Conservation (phyloP, 2,888 invertebrate species). For the Ptychoptera contaminata region DNA sequence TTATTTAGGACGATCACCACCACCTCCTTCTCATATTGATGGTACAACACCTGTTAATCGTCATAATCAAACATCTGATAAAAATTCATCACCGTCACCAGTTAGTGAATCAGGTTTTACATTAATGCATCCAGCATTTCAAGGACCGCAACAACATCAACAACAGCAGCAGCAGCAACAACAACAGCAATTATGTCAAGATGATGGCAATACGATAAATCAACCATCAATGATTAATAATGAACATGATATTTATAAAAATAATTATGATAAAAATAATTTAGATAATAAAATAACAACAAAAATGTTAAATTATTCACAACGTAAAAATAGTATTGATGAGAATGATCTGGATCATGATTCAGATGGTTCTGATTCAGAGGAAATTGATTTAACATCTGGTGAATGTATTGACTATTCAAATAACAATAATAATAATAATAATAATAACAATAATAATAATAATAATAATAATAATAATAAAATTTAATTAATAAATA, state of each 20-base stretch:
- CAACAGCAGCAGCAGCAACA: background rate
- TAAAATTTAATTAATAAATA: too few species aligned
- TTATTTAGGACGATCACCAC: too few species aligned
- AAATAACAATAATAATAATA: conserved; percentile 14
- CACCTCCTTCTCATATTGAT: too few species aligned
- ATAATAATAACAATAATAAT: background rate
- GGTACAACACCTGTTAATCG: too few species aligned
- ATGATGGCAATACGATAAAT: background rate
- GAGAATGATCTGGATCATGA: conserved; percentile 3
- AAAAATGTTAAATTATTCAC: too few species aligned
- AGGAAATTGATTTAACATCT: conserved; percentile 30
- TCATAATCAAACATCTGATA: conserved; percentile 9
- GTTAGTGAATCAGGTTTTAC: conserved; percentile 18
- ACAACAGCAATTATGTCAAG: conserved; percentile 1
- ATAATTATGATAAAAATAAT: background rate
- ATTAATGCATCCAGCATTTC: conserved; percentile 30
- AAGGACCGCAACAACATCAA: conserved; percentile 12
- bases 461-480: too few species aligned
- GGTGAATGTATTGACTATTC: conserved; percentile 31
- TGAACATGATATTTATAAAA: background rate
- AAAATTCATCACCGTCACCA: conserved; percentile 13
- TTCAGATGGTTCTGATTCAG: conserved; percentile 27
- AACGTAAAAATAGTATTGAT: conserved; percentile 2
- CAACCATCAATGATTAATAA: background rate
- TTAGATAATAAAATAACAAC: background rate